Conservation (phyloP, 2,888 invertebrate genomes). For the Noctua fimbriata region DNA sequence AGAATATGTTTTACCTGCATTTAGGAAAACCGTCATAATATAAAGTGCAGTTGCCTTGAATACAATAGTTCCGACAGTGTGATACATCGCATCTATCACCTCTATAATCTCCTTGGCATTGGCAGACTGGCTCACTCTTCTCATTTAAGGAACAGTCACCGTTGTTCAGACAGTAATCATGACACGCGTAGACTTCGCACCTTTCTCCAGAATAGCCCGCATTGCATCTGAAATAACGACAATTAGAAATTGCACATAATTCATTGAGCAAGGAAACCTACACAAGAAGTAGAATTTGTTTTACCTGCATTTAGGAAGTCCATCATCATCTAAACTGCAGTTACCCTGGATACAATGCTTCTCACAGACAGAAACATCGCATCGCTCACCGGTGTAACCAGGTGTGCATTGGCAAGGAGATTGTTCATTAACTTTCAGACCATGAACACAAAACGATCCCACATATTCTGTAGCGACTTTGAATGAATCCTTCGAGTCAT, state of each 20-base stretch:
- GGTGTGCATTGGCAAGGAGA: conserved; percentile 82
- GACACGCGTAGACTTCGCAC: not conserved
- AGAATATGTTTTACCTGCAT: not conserved
- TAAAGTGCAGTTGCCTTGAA: not conserved
- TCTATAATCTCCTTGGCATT: not conserved
- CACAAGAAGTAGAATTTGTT: not conserved
- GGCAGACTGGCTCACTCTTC: not conserved
- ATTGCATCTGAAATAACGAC: not conserved
- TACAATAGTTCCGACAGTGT: conserved; percentile 3
- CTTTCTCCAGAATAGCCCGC: not conserved
- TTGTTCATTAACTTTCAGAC: conserved; percentile 73
- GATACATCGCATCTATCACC: not conserved
- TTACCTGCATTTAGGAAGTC: conserved; percentile 79
- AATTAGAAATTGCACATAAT: not conserved
- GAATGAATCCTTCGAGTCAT: conserved; percentile 75
- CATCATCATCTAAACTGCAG: conserved; percentile 84
- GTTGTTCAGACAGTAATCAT: not conserved
- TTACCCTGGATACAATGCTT: conserved; percentile 93
- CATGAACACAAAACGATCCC: conserved; percentile 82
- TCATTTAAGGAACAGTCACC: not conserved
- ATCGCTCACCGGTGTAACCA: not conserved
- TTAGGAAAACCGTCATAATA: not conserved
- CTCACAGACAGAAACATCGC: conserved; percentile 87
- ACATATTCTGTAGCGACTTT: conserved; percentile 75
- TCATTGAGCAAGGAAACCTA: not conserved